Conservation (phyloP, 2,888 invertebrate species). For the Chrysopilus asiliformis region DNA sequence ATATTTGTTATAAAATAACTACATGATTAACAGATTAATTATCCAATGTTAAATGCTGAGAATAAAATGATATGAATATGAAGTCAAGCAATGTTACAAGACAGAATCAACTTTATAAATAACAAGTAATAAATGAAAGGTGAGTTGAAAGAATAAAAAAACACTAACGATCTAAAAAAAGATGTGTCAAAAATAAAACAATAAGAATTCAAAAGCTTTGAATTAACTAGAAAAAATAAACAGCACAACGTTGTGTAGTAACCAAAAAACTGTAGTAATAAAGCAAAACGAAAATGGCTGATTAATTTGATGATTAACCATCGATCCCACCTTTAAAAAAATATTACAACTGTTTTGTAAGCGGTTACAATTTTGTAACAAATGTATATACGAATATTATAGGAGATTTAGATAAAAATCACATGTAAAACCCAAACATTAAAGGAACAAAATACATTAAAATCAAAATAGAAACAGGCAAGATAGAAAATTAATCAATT, state of each 20-base stretch:
- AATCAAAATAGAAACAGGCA: neutral
- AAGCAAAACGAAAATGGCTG: neutral
- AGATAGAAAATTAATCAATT: no score
- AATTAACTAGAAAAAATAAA: no score
- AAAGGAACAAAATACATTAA: neutral
- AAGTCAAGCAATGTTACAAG: no score
- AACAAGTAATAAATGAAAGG: constrained; percentile 1
- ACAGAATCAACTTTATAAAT: no score
- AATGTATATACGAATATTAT: constrained; percentile 5
- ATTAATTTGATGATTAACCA: constrained; percentile 3
- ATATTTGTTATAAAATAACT: no score
- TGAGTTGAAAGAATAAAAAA: neutral
- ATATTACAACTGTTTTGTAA: constrained; percentile 7
- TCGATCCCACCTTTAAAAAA: constrained; percentile 7
- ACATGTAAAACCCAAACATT: constrained; percentile 3
- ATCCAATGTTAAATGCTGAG: no score
- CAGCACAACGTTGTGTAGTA: no score
- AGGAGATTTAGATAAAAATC: constrained; percentile 3
- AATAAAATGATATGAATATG: no score
- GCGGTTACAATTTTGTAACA: constrained; percentile 1
- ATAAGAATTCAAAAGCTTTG: no score
- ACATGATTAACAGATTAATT: no score
- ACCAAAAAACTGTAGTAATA: no score
- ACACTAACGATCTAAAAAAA: neutral
- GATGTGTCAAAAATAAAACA: no score